These are phyloP conservation scores for Cryptotis parvus DNA, from an alignment of 2,113 vertebrate genomes.

Conservation along the genomic window DNA sequence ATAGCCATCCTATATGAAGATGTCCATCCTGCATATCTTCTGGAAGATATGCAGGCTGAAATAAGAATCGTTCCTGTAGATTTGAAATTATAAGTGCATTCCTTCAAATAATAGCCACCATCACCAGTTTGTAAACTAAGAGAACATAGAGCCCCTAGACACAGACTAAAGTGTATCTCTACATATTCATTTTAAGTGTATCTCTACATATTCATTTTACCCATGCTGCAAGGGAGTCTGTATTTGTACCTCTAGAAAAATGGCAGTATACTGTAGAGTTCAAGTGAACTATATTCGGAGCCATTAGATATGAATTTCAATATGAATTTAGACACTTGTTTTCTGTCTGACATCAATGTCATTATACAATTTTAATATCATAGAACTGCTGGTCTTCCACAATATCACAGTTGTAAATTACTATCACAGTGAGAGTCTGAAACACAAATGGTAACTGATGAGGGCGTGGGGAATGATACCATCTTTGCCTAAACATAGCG, in stretches of 20 bases:
- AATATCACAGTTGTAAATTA: not conserved
- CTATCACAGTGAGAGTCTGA: not conserved
- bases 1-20: no score
- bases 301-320: not conserved
- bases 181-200: no score
- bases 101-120: not conserved
- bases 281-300: not conserved
- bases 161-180: not conserved
- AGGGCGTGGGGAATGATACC: not conserved
- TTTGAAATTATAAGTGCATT: not conserved
- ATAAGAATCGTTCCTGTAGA: not conserved
- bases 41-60: not conserved
- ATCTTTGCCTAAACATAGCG: not conserved
- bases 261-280: not conserved
- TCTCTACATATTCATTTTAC: not conserved
- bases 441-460: not conserved
- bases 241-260: not conserved
- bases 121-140: not conserved
- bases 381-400: not conserved
- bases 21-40: no score
- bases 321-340: not conserved
- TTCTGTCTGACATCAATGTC: not conserved
- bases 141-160: not conserved
- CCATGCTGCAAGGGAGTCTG: not conserved
- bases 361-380: not conserved